phyloP scores from a whole-genome alignment of 2,797 vertebrate species.

The Hydrocynus forskahlii region DNA sequence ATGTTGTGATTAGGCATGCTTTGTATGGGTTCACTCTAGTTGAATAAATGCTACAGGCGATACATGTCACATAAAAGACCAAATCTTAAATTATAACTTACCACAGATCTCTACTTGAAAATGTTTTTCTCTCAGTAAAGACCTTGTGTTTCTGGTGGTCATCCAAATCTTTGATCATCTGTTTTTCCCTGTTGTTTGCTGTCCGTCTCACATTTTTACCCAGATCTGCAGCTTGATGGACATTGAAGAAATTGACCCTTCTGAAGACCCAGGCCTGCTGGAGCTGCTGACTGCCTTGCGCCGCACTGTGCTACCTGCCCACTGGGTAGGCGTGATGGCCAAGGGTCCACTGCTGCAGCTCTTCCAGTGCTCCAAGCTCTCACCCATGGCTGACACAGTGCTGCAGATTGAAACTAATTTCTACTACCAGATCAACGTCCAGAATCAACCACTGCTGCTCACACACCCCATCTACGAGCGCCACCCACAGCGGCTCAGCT shows the following conservation, averaged over 20 bases:
- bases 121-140: too few species aligned
- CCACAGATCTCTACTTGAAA: too few species aligned
- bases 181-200: background rate
- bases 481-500: conserved; percentile 56
- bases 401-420: conserved; percentile 62
- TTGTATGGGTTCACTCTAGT: too few species aligned
- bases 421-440: conserved; percentile 62
- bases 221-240: conserved; percentile 53
- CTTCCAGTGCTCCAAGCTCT: conserved; percentile 67
- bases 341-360: conserved; percentile 65
- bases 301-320: conserved; percentile 52
- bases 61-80: too few species aligned
- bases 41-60: too few species aligned
- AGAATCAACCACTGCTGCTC: conserved; percentile 63
- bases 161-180: too few species aligned
- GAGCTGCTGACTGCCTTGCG: conserved; percentile 57
- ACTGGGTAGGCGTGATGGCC: conserved; percentile 66
- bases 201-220: conserved; percentile 39
- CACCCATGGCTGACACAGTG: conserved; percentile 66
- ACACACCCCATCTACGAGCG: conserved; percentile 61
- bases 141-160: too few species aligned
- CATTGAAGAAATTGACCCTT: conserved; percentile 18
- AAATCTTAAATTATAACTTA: too few species aligned
- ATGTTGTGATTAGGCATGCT: too few species aligned
- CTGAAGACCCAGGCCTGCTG: conserved; percentile 50